These are phyloP conservation scores for Riparia riparia DNA, from an alignment of 2,113 vertebrate genomes.

Conservation along the genomic window DNA sequence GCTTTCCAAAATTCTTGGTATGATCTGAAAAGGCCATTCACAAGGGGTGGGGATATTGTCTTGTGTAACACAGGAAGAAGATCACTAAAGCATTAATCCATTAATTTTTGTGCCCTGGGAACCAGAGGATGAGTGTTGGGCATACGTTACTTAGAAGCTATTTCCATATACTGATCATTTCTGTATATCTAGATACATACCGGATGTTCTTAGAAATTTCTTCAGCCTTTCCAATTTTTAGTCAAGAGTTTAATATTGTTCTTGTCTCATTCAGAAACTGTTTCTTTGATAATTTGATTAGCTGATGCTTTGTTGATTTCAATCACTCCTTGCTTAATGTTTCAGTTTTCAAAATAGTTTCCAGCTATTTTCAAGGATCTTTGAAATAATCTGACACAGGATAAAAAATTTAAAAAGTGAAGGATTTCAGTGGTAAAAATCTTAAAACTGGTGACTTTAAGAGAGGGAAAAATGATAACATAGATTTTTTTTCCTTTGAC, in stretches of 20 bases:
- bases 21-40: neutral
- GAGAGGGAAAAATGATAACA: neutral
- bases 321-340: neutral
- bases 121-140: neutral
- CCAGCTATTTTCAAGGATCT: neutral
- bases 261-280: neutral
- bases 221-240: neutral
- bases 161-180: neutral
- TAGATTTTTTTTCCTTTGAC: neutral
- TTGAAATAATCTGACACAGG: neutral
- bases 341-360: neutral
- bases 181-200: neutral
- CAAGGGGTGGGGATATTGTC: neutral
- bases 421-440: neutral
- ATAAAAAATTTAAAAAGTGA: neutral
- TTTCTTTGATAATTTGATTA: neutral
- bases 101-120: neutral
- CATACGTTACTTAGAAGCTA: neutral
- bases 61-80: neutral
- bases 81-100: neutral
- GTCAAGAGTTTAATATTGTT: neutral
- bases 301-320: neutral
- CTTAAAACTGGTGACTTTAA: neutral
- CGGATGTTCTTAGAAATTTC: neutral
- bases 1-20: neutral